Conservation (phyloP, 2,113 vertebrate species). For the Pelobates fuscus region DNA sequence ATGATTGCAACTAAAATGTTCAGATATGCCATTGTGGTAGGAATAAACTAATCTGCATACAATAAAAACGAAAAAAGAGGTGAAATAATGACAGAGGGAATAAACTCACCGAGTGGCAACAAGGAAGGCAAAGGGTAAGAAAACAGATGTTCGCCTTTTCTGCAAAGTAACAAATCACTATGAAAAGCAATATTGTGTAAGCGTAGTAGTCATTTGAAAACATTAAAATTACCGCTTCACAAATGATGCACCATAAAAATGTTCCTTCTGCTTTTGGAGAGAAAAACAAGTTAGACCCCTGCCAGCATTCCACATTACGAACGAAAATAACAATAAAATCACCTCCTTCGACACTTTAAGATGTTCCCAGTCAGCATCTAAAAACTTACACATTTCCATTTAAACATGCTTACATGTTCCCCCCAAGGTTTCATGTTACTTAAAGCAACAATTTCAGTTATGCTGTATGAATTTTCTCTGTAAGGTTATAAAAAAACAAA, state of each 20-base stretch:
- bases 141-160: slow-evolving; percentile 40
- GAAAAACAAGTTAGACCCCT: slow-evolving; percentile 16
- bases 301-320: slow-evolving; percentile 36
- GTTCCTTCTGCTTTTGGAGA: slow-evolving; percentile 5
- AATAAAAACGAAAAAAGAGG: not conserved
- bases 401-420: slow-evolving; percentile 2
- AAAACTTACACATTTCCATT: slow-evolving; percentile 3
- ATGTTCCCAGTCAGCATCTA: slow-evolving; percentile 31
- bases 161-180: slow-evolving; percentile 44
- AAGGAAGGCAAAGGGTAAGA: slow-evolving; percentile 7
- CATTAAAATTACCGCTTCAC: slow-evolving; percentile 48
- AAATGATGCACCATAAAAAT: slow-evolving; percentile 36
- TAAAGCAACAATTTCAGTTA: not conserved
- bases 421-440: not conserved
- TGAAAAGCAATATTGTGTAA: slow-evolving; percentile 45
- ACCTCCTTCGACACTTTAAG: slow-evolving; percentile 24
- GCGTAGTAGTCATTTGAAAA: slow-evolving; percentile 45
- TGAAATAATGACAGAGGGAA: slow-evolving; percentile 1
- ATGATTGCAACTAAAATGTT: too few species aligned
- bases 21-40: too few species aligned
- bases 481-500: too few species aligned
- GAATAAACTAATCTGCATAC: not conserved
- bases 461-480: not conserved
- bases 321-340: slow-evolving; percentile 28
- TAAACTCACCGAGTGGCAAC: slow-evolving; percentile 15